These are phyloP conservation scores for Dipodomys ordii DNA, from an alignment of 2,113 vertebrate species.

Conservation along the genomic window DNA sequence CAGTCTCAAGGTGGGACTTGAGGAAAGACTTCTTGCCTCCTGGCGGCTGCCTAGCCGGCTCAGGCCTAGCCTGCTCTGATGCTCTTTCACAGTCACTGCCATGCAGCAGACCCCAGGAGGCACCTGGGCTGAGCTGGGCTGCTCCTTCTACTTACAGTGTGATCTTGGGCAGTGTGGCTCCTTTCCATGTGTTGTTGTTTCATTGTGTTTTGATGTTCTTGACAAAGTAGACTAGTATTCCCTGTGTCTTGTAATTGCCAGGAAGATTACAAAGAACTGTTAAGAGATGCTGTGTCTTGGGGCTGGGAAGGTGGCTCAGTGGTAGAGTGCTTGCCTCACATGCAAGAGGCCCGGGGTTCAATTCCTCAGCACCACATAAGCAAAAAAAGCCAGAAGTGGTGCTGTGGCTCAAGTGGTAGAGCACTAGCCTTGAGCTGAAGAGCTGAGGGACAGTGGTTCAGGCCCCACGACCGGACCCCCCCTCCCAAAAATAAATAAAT, in stretches of 20 bases:
- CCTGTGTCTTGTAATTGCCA: rapidly evolving
- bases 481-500: too few relatives aligned
- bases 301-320: too few relatives aligned
- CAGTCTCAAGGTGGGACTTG: rapidly evolving
- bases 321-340: too few relatives aligned
- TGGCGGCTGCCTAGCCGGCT: rapidly evolving
- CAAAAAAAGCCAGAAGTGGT: too few relatives aligned
- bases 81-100: too few relatives aligned
- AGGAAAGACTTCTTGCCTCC: background rate
- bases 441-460: too few relatives aligned
- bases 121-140: rapidly evolving
- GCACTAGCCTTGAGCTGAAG: too few relatives aligned
- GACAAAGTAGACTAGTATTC: rapidly evolving
- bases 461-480: too few relatives aligned
- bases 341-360: too few relatives aligned
- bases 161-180: background rate
- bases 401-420: too few relatives aligned
- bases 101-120: rapidly evolving
- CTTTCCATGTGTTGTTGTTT: background rate
- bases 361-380: too few relatives aligned
- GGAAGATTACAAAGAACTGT: background rate
- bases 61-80: rapidly evolving
- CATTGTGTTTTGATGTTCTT: rapidly evolving
- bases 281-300: too few relatives aligned
- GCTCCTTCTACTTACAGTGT: background rate